phyloP scores from a whole-genome alignment of 2,888 invertebrate species.

The Drosophila diplacantha region DNA sequence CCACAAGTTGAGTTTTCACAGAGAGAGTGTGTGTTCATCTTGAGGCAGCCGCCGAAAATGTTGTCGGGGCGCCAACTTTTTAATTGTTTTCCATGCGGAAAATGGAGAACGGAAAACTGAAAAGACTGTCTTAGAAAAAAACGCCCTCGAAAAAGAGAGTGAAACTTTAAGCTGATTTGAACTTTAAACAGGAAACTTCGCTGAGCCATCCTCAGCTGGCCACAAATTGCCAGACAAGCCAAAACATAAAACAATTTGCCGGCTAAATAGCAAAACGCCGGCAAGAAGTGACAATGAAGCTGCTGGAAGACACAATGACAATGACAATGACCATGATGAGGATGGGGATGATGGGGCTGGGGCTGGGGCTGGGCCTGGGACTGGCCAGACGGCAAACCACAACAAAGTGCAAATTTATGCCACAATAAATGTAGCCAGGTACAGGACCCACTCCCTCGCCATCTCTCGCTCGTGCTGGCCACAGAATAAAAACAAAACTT shows the following conservation, averaged over 20 bases:
- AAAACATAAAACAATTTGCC: constrained; percentile 64
- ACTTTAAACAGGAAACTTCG: constrained; percentile 12
- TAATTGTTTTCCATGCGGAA: constrained; percentile 58
- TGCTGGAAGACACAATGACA: constrained; percentile 13
- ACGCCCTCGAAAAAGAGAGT: no score
- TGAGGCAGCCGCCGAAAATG: constrained; percentile 50
- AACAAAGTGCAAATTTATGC: constrained; percentile 71
- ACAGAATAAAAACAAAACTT: constrained; percentile 9
- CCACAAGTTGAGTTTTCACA: constrained; percentile 58
- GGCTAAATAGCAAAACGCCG: constrained; percentile 59
- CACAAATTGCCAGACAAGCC: constrained; percentile 58
- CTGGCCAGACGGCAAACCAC: constrained; percentile 50
- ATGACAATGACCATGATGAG: constrained; percentile 29
- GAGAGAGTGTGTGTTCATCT: constrained; percentile 31
- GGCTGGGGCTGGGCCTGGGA: background rate
- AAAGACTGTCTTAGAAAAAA: background rate
- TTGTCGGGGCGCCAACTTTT: constrained; percentile 60
- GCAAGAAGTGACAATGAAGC: constrained; percentile 41
- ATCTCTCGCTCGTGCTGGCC: background rate
- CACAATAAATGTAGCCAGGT: constrained; percentile 60
- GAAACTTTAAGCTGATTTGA: constrained; percentile 15
- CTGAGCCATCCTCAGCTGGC: constrained; percentile 5
- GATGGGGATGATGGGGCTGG: constrained; percentile 10
- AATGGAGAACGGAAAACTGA: background rate
- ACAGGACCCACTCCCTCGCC: constrained; percentile 4